Conservation (phyloP, 2,113 vertebrate species). For the Sprattus sprattus region DNA sequence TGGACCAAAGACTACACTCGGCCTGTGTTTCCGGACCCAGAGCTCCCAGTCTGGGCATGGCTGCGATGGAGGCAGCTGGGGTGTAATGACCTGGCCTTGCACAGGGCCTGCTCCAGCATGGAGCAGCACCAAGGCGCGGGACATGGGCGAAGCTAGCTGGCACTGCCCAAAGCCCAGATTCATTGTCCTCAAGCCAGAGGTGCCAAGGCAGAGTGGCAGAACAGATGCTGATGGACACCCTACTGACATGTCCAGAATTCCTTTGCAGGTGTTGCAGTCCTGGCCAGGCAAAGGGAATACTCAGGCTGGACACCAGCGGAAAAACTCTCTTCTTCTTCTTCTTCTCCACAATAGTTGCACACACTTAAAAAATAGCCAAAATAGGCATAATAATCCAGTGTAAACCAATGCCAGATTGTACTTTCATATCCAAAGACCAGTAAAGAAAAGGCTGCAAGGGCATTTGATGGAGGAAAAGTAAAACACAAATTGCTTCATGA, state of each 20-base stretch:
- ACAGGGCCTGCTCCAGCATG: conserved; percentile 24
- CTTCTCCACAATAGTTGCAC: neutral
- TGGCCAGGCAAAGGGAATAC: conserved; percentile 30
- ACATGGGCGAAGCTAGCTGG: conserved; percentile 39
- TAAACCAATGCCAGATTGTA: neutral
- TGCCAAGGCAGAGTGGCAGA: conserved; percentile 33
- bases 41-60: neutral
- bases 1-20: neutral
- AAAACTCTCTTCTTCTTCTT: neutral
- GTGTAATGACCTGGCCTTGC: conserved; percentile 32
- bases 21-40: neutral
- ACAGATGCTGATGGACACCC: conserved; percentile 43
- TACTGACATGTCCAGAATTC: conserved; percentile 42
- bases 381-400: neutral
- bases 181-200: conserved; percentile 33
- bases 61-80: conserved; percentile 32
- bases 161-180: conserved; percentile 36
- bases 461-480: neutral
- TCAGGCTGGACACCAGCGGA: conserved; percentile 31
- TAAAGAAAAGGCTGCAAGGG: neutral
- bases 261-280: conserved; percentile 45
- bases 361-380: neutral
- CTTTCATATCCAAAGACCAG: neutral
- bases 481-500: neutral
- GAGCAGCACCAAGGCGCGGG: conserved; percentile 19